phyloP scores from a whole-genome alignment of 2,113 vertebrate genomes.

The Cavia aperea region DNA sequence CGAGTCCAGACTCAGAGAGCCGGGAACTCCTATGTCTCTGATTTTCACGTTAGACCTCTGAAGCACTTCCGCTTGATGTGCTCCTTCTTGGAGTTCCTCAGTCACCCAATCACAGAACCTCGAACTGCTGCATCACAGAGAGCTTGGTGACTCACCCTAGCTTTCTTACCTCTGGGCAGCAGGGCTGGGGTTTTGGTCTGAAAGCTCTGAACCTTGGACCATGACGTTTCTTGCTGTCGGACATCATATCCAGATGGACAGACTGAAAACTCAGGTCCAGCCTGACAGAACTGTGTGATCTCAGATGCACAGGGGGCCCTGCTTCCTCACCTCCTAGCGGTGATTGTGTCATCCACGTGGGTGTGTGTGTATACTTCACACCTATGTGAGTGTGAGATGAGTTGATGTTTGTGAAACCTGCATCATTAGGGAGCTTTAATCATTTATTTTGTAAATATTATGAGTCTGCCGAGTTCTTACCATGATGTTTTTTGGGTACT shows the following conservation, averaged over 20 bases:
- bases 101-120: fast-evolving
- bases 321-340: background rate
- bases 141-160: background rate
- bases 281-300: background rate
- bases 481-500: background rate
- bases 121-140: fast-evolving
- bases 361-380: background rate
- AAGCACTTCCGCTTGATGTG: fast-evolving
- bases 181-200: background rate
- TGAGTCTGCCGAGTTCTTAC: background rate
- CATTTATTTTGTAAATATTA: background rate
- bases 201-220: background rate
- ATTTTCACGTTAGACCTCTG: background rate
- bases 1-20: background rate
- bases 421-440: background rate
- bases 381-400: background rate
- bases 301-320: fast-evolving
- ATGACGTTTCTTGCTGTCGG: background rate
- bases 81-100: fast-evolving
- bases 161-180: background rate
- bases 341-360: fast-evolving
- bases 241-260: background rate
- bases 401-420: background rate
- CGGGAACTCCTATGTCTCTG: background rate
- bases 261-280: background rate